A percentile compares a stretch with the other conserved stretches of the same genome.
Conservation (phyloP, 2,888 invertebrate species). For the Isotomurus palustris region DNA sequence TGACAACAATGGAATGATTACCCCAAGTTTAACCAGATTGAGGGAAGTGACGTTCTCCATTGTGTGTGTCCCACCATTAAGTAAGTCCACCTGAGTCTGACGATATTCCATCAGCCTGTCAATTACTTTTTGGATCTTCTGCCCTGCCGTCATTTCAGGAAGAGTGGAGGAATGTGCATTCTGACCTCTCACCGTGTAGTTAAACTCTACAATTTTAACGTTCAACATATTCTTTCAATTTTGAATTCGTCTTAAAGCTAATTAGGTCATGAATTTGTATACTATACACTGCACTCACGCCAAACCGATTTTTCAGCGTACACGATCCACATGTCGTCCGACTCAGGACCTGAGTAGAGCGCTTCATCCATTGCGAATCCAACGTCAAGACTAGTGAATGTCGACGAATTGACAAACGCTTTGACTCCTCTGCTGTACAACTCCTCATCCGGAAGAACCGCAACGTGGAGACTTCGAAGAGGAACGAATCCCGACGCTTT, state of each 20-base stretch:
- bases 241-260: too few relatives aligned
- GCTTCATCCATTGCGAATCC: conserved; percentile 86
- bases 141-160: conserved; percentile 73
- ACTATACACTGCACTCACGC: too few relatives aligned
- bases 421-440: conserved; percentile 75
- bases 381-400: conserved; percentile 68
- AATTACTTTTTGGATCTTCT: conserved; percentile 69
- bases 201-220: conserved; percentile 59
- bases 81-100: conserved; percentile 61
- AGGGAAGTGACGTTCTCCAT: conserved; percentile 52
- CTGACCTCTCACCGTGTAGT: conserved; percentile 70
- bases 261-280: too few relatives aligned
- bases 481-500: conserved; percentile 56
- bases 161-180: conserved; percentile 83
- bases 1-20: too few relatives aligned
- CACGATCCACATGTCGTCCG: conserved; percentile 61
- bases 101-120: conserved; percentile 68
- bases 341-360: conserved; percentile 59
- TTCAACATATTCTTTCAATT: neutral
- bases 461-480: conserved; percentile 64
- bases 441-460: conserved; percentile 79
- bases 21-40: conserved; percentile 21
- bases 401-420: conserved; percentile 65
- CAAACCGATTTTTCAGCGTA: conserved; percentile 73
- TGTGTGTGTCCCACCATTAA: conserved; percentile 62